Evolutionary conservation across 2,113 vertebrate genomes (phyloP), one percentile per base, ranked within the genome.

Genomic region (Leucopsar rothschildi): DNA sequence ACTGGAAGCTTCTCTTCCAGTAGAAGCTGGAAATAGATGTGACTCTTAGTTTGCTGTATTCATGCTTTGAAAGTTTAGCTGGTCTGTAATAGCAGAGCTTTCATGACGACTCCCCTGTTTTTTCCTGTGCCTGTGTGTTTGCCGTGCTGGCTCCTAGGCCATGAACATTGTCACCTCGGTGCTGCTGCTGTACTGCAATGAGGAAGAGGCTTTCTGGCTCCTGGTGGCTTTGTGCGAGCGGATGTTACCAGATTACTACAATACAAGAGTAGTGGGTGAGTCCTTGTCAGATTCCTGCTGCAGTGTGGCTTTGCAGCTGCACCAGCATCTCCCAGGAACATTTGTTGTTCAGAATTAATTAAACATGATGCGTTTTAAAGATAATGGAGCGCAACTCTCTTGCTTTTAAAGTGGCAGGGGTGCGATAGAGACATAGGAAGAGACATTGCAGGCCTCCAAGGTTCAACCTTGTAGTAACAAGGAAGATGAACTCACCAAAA

Each of bases 151-250:
- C 88, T 86, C 1, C 1, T 72, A 99, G 99, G 99, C 99, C 7
- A 99, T 99, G 99, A 99, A 99, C 97, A 99, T 99, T 1, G 99
- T 99, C 50, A 99, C 99, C 0, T 99, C 99, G 0, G 99, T 99
- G 33, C 96, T 99, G 66, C 90, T 99, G 96, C 98, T 99, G 5
- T 99, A 99, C 72, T 99, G 99, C 92, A 99, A 98, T 0, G 99
- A 99, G 95, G 99, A 99, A 27, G 98, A 99, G 83, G 99, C 99
- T 59, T 99, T 99, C 97, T 99, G 99, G 99, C 98, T 99, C 88
- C 96, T 99, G 68, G 99, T 99, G 96, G 98, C 99, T 22, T 98
- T 99, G 25, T 99, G 99, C 53, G 99, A 99, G 92, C 97, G 99
- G 14, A 99, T 99, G 99, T 97, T 99, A 80, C 99, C 99, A 0